Evolutionary conservation across 2,113 vertebrate species (phyloP), one percentile per base, ranked within the genome.

Genomic region (Cebidichthys violaceus): DNA sequence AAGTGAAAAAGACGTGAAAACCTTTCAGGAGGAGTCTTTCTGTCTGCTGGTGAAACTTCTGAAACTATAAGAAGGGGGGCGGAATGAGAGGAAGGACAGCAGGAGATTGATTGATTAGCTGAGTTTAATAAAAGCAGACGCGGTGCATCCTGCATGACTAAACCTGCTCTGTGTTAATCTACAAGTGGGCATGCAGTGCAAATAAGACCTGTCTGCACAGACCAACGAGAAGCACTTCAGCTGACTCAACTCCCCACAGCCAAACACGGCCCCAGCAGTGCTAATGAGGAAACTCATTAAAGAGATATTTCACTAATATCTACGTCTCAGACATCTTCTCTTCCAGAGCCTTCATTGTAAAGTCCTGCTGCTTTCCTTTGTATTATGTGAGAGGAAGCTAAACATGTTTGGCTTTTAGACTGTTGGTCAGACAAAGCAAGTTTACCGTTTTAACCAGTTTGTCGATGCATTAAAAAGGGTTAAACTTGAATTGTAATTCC

Each of bases 271-370:
- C 74, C 50, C 66, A 60, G 84, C 62, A 37, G 64, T 31, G 61
- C 47, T 87, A 86, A 88, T 86, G 77, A 86, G 64, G 29, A 27
- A 80, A 71, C 33, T 71, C 70, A 89, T 89, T 81, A 87, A 55
- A 45, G 33, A 18, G 22, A 71, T 43, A 68, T 61, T 66, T 13
- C 54, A 33, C 61, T 73, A 66, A 69, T 66, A 70, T 20, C 65
- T 37, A 37, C 37, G 4, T 37, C 37, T 37, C 39, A 3, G 2
- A 41, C 2, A 47, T 47, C 43, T n/a, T 60, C 18, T 31, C 35
- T 35, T 39, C 22, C 35, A 7, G 1, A 2, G 6, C 3, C 35
- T 43, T 3, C 43, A 18, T 18, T 22, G 9, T 1, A 0, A 43
- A 10, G 29, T 50, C 11, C 22, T 62, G 11, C 7, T n/a, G 20